These are phyloP conservation scores for Semnornis frantzii DNA, from an alignment of 2,113 vertebrate species.

Conservation along the genomic window DNA sequence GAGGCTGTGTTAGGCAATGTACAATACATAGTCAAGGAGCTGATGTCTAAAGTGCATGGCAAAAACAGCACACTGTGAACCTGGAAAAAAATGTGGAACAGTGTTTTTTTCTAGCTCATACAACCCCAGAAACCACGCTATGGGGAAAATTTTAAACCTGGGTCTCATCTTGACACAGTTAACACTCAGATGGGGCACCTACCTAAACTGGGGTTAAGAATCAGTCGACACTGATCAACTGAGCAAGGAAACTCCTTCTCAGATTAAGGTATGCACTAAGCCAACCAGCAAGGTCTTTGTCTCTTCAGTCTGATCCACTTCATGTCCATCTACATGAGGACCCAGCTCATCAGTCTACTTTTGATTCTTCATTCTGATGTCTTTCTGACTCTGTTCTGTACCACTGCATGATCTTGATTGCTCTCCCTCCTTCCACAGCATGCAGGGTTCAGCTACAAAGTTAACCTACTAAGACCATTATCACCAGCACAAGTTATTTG, in stretches of 20 bases:
- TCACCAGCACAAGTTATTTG: neutral
- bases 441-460: neutral
- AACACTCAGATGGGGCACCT: neutral
- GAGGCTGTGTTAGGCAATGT: neutral
- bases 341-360: neutral
- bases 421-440: neutral
- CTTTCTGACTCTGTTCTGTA: neutral
- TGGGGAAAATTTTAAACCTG: neutral
- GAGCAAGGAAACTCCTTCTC: neutral
- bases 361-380: neutral
- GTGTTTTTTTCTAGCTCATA: neutral
- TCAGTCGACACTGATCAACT: neutral
- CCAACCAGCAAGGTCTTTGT: neutral
- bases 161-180: neutral
- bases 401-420: neutral
- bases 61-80: neutral
- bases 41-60: neutral
- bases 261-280: rapidly evolving
- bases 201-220: neutral
- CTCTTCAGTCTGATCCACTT: neutral
- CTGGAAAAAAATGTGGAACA: neutral
- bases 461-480: neutral
- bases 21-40: neutral
- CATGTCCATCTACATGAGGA: neutral
- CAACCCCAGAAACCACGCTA: neutral